Evolutionary conservation across 2,113 vertebrate species (phyloP), one percentile per base, ranked within the genome.

Genomic region (Takifugu bimaculatus): DNA sequence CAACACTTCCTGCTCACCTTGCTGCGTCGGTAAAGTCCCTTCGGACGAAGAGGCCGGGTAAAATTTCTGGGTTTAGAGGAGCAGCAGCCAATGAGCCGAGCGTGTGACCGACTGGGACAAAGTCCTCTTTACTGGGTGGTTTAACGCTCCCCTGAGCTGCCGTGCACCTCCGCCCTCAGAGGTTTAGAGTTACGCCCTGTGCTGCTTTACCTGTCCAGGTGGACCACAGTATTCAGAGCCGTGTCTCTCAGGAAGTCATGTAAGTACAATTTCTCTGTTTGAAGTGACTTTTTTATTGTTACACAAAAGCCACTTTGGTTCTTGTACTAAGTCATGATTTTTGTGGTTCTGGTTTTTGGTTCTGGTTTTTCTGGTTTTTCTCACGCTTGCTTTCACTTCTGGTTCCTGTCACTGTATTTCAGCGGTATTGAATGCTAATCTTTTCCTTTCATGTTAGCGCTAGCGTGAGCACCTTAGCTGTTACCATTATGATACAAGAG

Each of bases 121-220:
- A 88, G 88, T 88, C 86, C 75, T 77, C 29, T 74, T 74, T 53
- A 29, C 72, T 51, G 68, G 77, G 66, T 77, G 58, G 77, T 68
- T 71, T 70, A 61, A 63, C 76, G 60, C 15, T 61, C 70, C 63
- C n/a, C 49, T 57, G 28, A 47, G 53, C 52, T 54, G 35, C 74
- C 43, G 68, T 63, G 50, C 68, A 48, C 75, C 69, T 57, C 65
- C 60, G 54, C 61, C 61, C 35, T 71, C 61, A 57, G 7, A 15
- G 75, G 80, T 83, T 68, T 86, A 81, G 52, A 42, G 65, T 87
- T 88, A 82, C 85, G 75, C 65, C 74, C 74, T 64, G 49, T 60
- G 63, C 25, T 5, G 48, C 71, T 77, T 75, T 85, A 91, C 89
- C 87, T 91, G 88, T 55, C 27, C 80, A 87, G 89, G 85, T 88